These are phyloP conservation scores for Chrosomus eos DNA, from an alignment of 2,797 vertebrate species.

Conservation along the genomic window DNA sequence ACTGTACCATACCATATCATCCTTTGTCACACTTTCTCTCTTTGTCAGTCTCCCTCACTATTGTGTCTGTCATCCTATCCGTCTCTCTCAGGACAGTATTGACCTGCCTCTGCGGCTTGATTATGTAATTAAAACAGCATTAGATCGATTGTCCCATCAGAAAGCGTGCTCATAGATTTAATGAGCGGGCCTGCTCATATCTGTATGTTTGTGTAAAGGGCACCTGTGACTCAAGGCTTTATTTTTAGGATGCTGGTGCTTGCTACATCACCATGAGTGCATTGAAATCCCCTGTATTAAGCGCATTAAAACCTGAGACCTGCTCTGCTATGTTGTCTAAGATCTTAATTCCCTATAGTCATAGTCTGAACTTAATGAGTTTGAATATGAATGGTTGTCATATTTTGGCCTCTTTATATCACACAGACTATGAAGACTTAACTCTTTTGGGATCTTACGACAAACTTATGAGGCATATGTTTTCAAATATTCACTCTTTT, in stretches of 20 bases:
- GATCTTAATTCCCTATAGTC: conserved; percentile 18
- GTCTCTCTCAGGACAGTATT: background rate
- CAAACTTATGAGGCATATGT: background rate
- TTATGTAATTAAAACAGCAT: conserved; percentile 19
- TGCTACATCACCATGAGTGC: background rate
- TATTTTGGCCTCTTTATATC: background rate
- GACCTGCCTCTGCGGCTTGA: background rate
- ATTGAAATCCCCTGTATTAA: conserved; percentile 4
- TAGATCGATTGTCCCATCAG: background rate
- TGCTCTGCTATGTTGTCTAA: background rate
- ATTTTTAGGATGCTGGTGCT: conserved; percentile 4
- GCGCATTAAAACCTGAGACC: conserved; percentile 16
- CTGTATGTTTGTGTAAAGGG: conserved; percentile 25
- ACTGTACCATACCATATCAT: background rate
- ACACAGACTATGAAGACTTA: background rate
- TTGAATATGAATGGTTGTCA: conserved; percentile 11
- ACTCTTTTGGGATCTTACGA: background rate
- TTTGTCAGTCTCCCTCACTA: background rate
- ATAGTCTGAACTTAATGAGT: conserved; percentile 17
- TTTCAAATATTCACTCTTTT: background rate
- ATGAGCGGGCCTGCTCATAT: conserved; percentile 14
- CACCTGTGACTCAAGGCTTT: background rate
- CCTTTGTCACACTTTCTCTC: background rate
- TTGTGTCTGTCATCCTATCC: background rate
- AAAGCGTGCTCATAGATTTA: conserved; percentile 8